Evolutionary conservation across 2,888 invertebrate genomes (phyloP), one percentile per base, ranked within the genome.

Genomic region (Athrips mouffetella): DNA sequence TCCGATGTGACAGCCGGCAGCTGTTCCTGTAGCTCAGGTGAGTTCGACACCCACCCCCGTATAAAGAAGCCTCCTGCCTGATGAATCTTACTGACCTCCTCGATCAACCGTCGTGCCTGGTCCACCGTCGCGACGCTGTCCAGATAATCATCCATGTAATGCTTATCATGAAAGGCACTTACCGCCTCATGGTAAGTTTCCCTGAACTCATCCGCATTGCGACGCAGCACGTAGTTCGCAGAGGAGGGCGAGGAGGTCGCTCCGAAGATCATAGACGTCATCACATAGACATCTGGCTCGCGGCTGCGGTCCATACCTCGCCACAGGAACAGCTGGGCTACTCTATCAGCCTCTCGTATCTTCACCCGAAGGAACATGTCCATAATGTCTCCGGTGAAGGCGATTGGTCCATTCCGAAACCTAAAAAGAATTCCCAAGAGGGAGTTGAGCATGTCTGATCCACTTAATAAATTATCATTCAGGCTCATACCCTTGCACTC

Each of bases 321-420:
- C 60, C 67, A 72, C 3, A 70, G 46, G 50, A 68, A 66, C 4
- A 62, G 47, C 53, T 66, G 68, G 1, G 65, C 59, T 18, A 54
- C 53, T 53, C 62, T 58, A 48, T 70, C 67, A 16, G 57, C 53
- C 4, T 51, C 25, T 2, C 58, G 58, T 7, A 70, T 63, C 11
- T 54, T 47, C 1, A 65, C 48, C 18, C 63, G 57, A 20, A 63
- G 55, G 31, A 67, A 67, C 62, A 67, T 66, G 2, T 52, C 56
- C 2, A 25, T 25, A 2, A 56, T 53, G 13, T 53, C 56, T 1
- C 47, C 53, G 1, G 47, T 46, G 2, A 44, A 29, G 10, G 35
- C 35, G 18, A 35, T 18, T 23, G 53, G 52, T 1, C 58, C 52
- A 44, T 63, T 58, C 40, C 73, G 49, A 40, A 46, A 46, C 13